Evolutionary conservation across 2,888 invertebrate genomes (phyloP).

Genomic region (Leptinotarsa peninsularis): DNA sequence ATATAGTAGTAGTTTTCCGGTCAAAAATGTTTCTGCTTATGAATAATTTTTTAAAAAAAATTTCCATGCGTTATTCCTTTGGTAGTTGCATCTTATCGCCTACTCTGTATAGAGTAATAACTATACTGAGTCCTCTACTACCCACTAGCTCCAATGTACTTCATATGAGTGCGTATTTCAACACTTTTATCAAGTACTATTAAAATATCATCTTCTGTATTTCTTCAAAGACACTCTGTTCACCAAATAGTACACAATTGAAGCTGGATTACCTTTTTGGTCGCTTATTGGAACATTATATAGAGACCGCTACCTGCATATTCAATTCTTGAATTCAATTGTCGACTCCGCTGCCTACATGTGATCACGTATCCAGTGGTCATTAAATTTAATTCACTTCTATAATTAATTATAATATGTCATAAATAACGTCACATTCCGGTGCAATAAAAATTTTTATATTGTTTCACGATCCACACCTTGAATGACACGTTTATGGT

Average conservation of each 20-base stretch:
- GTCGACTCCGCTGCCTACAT: conserved; percentile 15
- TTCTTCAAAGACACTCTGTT: background rate
- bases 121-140: too few species aligned
- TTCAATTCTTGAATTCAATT: conserved; percentile 7
- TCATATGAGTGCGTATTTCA: background rate
- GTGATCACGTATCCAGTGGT: conserved; percentile 1
- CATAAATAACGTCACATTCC: conserved; percentile 17
- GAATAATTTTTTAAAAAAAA: too few species aligned
- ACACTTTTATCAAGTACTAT: background rate
- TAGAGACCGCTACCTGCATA: conserved; percentile 2
- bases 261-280: background rate
- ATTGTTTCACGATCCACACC: conserved; percentile 3
- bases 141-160: too few species aligned
- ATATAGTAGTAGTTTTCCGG: too few species aligned
- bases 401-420: conserved; percentile 19
- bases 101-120: too few species aligned
- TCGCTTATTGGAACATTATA: conserved; percentile 1
- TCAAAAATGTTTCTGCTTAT: too few species aligned
- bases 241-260: background rate
- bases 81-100: too few species aligned
- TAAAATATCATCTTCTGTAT: background rate
- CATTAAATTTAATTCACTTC: conserved; percentile 15
- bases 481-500: background rate
- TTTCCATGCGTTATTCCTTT: too few species aligned
- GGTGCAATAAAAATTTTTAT: conserved; percentile 11